These are phyloP conservation scores for Seira musarum DNA, from an alignment of 2,888 invertebrate genomes.

Conservation along the genomic window DNA sequence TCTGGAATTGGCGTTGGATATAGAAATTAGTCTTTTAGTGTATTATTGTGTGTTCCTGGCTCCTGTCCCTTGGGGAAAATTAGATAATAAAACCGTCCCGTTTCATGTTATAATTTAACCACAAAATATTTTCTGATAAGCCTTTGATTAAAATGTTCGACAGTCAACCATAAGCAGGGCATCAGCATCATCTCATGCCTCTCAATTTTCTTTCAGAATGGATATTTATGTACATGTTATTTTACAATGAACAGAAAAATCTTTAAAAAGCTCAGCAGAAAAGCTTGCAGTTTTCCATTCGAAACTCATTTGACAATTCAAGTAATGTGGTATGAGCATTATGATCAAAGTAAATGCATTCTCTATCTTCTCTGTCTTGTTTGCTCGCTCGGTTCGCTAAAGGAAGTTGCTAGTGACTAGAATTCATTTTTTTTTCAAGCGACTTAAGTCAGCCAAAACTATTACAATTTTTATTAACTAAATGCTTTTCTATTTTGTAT, in stretches of 20 bases:
- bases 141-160: slow-evolving; percentile 10
- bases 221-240: no score
- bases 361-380: no score
- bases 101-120: neutral
- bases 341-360: no score
- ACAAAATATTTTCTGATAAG: slow-evolving; percentile 1
- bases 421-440: neutral
- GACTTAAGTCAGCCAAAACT: neutral
- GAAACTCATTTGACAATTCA: no score
- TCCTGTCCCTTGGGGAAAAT: neutral
- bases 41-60: neutral
- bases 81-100: neutral
- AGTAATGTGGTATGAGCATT: no score
- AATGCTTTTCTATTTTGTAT: slow-evolving; percentile 36
- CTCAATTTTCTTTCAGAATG: no score
- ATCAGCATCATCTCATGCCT: no score
- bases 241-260: no score
- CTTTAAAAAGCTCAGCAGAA: no score
- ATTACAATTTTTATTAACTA: neutral
- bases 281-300: no score
- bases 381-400: no score
- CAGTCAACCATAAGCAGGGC: neutral
- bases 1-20: neutral
- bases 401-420: neutral
- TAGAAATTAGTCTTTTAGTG: neutral